Percentiles rank a stretch among this genome's conserved stretches.
These are phyloP conservation scores for Takifugu ocellatus DNA, from an alignment of 2,797 vertebrate species.

Conservation along the genomic window DNA sequence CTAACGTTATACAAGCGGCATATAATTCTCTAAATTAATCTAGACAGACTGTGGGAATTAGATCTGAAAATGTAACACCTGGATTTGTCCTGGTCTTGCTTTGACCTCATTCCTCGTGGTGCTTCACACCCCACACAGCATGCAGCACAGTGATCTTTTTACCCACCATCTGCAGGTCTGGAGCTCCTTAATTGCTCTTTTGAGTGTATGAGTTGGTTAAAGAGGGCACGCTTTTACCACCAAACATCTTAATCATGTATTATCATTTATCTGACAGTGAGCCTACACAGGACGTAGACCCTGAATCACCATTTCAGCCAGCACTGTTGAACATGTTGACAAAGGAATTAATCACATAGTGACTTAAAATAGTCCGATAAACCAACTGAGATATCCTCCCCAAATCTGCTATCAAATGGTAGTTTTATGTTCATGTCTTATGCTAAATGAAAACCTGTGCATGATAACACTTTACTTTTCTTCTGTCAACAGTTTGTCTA, in stretches of 20 bases:
- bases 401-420: too few species aligned
- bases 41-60: neutral
- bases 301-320: too few species aligned
- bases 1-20: too few species aligned
- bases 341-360: too few species aligned
- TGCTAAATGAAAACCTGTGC: too few species aligned
- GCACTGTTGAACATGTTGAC: too few species aligned
- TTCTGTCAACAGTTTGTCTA: too few species aligned
- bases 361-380: too few species aligned
- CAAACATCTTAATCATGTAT: constrained; percentile 6
- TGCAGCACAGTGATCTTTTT: constrained; percentile 46
- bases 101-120: neutral
- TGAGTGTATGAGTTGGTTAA: constrained; percentile 43
- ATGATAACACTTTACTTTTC: too few species aligned
- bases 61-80: neutral
- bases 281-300: neutral
- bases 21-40: too few species aligned
- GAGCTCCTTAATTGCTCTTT: constrained; percentile 30
- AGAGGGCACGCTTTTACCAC: constrained; percentile 3
- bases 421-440: too few species aligned
- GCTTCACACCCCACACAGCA: constrained; percentile 38
- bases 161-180: constrained; percentile 29
- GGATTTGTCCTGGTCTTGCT: neutral
- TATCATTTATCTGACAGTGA: neutral
- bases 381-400: too few species aligned